Percentiles rank a stretch among this genome's conserved stretches.
These are phyloP conservation scores for Sylvia borin DNA, from an alignment of 2,797 vertebrate genomes.

Conservation along the genomic window DNA sequence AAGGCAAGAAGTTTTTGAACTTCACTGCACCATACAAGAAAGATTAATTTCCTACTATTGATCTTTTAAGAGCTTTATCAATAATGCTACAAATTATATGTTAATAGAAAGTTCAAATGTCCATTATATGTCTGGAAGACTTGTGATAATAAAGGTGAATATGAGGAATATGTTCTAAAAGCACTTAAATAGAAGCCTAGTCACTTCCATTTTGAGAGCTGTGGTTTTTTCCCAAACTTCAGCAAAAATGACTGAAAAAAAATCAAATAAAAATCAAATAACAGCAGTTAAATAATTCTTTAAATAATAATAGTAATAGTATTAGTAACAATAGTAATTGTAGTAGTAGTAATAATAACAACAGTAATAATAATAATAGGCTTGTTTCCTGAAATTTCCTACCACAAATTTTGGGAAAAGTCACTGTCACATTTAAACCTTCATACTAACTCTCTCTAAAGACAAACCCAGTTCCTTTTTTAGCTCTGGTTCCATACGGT, in stretches of 20 bases:
- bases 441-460: neutral
- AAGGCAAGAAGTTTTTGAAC: conserved; percentile 44
- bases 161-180: neutral
- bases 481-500: neutral
- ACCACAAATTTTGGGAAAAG: neutral
- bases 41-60: conserved; percentile 54
- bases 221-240: neutral
- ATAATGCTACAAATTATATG: conserved; percentile 39
- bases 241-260: conserved; percentile 9
- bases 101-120: neutral
- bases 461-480: neutral
- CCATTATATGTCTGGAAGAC: conserved; percentile 5
- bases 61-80: conserved; percentile 28
- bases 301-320: neutral
- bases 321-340: no score
- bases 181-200: neutral
- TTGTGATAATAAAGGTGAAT: neutral
- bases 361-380: no score
- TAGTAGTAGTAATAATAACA: no score
- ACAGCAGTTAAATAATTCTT: conserved; percentile 3
- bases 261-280: neutral
- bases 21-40: neutral
- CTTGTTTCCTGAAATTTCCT: neutral
- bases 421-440: neutral
- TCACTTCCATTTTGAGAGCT: neutral